A percentile compares a stretch with the other conserved stretches of the same genome.
phyloP scores from a whole-genome alignment of 2,888 invertebrate genomes.

The Zeuzera pyrina region DNA sequence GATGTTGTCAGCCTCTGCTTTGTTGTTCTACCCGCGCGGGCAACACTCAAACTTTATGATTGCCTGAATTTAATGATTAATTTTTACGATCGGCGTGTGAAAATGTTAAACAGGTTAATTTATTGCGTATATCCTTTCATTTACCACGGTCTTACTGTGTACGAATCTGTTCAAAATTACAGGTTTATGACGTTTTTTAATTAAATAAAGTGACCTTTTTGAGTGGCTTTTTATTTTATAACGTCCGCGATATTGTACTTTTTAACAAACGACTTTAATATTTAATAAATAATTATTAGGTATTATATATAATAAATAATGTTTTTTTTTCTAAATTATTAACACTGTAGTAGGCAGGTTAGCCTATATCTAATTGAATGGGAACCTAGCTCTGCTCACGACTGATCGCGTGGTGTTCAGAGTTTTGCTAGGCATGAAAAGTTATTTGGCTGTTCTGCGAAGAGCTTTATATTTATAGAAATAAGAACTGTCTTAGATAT shows the following conservation, averaged over 20 bases:
- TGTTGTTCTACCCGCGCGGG: slow-evolving; percentile 26
- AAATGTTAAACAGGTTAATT: slow-evolving; percentile 38
- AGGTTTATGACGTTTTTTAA: slow-evolving; percentile 3
- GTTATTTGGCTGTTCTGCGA: too few species aligned
- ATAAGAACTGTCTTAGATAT: too few species aligned
- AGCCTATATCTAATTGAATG: too few species aligned
- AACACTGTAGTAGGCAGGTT: too few species aligned
- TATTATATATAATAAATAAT: too few species aligned
- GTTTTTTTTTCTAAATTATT: too few species aligned
- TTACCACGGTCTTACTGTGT: slow-evolving; percentile 5
- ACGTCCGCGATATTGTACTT: slow-evolving; percentile 1
- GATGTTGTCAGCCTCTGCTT: slow-evolving; percentile 33
- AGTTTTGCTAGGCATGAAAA: too few species aligned
- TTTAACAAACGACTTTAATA: too few species aligned
- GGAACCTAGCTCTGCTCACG: too few species aligned
- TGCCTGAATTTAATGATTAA: slow-evolving; percentile 40
- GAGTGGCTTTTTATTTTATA: slow-evolving; percentile 1
- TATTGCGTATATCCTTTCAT: slow-evolving; percentile 9
- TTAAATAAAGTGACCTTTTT: slow-evolving; percentile 1
- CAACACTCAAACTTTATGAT: slow-evolving; percentile 30
- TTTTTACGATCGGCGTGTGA: slow-evolving; percentile 58
- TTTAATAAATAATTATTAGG: too few species aligned
- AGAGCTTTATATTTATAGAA: too few species aligned
- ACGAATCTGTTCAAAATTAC: slow-evolving; percentile 2
- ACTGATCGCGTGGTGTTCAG: too few species aligned